Percentiles rank a stretch among this genome's conserved stretches.
These are phyloP conservation scores for Buceros bicornis DNA, from an alignment of 2,797 vertebrate species.

Conservation along the genomic window DNA sequence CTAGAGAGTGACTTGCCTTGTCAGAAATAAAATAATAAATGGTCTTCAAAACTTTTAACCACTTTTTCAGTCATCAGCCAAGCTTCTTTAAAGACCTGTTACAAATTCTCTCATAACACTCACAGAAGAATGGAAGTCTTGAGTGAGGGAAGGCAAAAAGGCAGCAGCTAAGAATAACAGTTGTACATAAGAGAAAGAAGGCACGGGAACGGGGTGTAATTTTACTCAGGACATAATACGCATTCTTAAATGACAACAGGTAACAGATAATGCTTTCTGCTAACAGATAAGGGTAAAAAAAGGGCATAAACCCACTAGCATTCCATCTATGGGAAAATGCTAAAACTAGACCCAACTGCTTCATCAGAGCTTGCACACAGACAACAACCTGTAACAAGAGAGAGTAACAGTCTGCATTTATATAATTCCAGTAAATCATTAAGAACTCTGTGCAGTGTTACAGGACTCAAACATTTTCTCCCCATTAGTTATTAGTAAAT, in stretches of 20 bases:
- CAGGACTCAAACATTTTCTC: neutral
- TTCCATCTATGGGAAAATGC: neutral
- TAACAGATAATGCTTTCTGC: neutral
- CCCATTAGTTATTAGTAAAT: neutral
- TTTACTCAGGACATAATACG: neutral
- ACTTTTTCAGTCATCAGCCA: neutral
- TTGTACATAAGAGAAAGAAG: neutral
- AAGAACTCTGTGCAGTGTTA: neutral
- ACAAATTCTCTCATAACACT: neutral
- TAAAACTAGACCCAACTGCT: neutral
- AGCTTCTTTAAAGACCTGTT: neutral
- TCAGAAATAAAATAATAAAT: neutral
- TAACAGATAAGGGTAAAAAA: neutral
- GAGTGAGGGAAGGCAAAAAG: neutral
- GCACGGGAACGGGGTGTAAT: neutral
- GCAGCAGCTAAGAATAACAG: neutral
- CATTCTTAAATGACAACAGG: neutral
- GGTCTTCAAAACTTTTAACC: neutral
- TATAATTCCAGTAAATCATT: neutral
- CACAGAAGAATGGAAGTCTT: neutral
- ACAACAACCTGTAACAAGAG: neutral
- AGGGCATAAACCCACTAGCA: fast-evolving
- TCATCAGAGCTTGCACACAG: neutral
- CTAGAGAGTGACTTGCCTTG: neutral
- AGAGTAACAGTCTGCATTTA: neutral